These are phyloP conservation scores for Morelia viridis DNA, from an alignment of 2,797 vertebrate genomes.

Conservation along the genomic window DNA sequence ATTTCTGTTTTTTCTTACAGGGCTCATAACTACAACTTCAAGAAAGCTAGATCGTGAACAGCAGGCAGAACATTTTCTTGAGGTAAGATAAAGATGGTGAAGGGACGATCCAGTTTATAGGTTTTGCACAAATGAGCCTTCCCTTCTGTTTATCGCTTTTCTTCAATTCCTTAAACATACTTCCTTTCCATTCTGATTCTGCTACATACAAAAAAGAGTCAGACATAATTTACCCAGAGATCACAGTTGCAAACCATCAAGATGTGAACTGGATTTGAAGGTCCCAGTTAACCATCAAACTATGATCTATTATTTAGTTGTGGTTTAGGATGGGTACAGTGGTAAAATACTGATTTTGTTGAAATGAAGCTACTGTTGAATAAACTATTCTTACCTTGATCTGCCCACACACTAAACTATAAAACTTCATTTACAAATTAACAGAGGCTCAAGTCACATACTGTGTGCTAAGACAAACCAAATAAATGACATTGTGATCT, in stretches of 20 bases:
- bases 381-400: too few relatives aligned
- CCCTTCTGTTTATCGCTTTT: neutral
- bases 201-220: neutral
- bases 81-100: constrained; percentile 77
- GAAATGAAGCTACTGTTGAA: too few relatives aligned
- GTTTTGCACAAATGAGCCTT: neutral
- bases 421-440: too few relatives aligned
- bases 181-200: neutral
- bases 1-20: constrained; percentile 72
- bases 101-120: neutral
- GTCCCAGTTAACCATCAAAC: neutral
- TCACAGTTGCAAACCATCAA: neutral
- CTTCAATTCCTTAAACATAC: neutral
- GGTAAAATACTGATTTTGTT: neutral
- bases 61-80: constrained; percentile 90
- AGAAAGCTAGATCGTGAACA: constrained; percentile 93
- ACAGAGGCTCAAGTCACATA: too few relatives aligned
- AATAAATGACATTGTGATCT: too few relatives aligned
- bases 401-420: too few relatives aligned
- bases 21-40: constrained; percentile 90
- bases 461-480: too few relatives aligned
- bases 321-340: neutral
- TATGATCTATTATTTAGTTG: neutral
- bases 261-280: neutral
- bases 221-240: neutral